These are phyloP conservation scores for Trichogramma pretiosum DNA, from an alignment of 1,140 invertebrate genomes.

Conservation along the genomic window DNA sequence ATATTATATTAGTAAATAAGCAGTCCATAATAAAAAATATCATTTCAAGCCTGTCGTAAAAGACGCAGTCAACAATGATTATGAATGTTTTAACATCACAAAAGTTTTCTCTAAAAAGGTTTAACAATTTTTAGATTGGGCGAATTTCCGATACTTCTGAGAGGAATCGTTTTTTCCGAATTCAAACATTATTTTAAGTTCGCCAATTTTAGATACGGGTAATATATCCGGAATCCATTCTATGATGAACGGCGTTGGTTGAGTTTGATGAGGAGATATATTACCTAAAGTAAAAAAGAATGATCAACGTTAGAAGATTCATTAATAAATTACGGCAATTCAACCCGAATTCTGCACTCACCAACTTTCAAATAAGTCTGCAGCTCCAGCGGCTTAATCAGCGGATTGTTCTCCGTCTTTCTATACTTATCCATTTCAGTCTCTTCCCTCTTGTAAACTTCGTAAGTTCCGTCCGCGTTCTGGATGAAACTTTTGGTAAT, in stretches of 20 bases:
- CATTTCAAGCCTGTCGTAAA: no score
- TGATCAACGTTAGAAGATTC: no score
- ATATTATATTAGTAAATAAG: no score
- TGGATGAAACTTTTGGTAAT: conserved; percentile 60
- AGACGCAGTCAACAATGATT: no score
- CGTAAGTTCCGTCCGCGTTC: conserved; percentile 58
- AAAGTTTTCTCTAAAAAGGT: neutral
- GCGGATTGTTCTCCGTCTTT: conserved; percentile 43
- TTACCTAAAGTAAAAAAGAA: conserved; percentile 44
- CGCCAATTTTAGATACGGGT: conserved; percentile 59
- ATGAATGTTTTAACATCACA: no score
- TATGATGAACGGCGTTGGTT: conserved; percentile 62
- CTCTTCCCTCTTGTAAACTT: conserved; percentile 50
- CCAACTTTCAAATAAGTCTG: conserved; percentile 67
- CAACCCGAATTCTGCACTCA: conserved; percentile 32
- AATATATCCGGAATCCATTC: conserved; percentile 71
- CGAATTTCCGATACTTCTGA: conserved; percentile 28
- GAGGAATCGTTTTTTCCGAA: conserved; percentile 45
- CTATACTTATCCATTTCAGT: conserved; percentile 47
- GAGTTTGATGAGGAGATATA: conserved; percentile 49
- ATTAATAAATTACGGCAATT: conserved; percentile 1
- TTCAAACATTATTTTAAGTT: conserved; percentile 58
- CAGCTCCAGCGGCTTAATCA: conserved; percentile 57
- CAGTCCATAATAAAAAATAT: no score
- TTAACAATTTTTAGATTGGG: conserved; percentile 28